Percentiles rank a stretch among this genome's conserved stretches.
These are phyloP conservation scores for Calephelis nemesis DNA, from an alignment of 1,140 invertebrate genomes.

Conservation along the genomic window DNA sequence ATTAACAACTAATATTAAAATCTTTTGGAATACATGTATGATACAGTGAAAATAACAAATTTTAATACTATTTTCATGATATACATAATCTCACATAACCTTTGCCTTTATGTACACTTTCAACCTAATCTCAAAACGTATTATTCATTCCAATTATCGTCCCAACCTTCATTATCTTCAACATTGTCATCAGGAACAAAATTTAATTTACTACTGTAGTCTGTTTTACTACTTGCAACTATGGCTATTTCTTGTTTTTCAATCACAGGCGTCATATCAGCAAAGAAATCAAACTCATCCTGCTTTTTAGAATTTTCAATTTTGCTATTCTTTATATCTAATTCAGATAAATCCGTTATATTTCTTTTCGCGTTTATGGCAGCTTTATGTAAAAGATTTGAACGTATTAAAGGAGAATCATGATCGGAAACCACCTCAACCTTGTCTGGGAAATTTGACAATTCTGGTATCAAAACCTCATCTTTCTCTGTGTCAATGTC, in stretches of 20 bases:
- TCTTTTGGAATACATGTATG: too few species aligned
- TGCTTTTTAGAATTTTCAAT: constrained; percentile 58
- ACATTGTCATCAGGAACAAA: constrained; percentile 62
- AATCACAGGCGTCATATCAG: constrained; percentile 91
- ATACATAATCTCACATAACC: not conserved
- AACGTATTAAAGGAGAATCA: constrained; percentile 34
- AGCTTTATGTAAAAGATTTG: constrained; percentile 59
- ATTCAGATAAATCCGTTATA: constrained; percentile 82
- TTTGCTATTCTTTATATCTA: constrained; percentile 87
- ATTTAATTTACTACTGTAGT: constrained; percentile 66
- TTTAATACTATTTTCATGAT: not conserved
- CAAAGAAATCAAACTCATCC: constrained; percentile 88
- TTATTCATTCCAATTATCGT: constrained; percentile 67
- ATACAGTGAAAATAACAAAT: not conserved
- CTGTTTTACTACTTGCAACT: constrained; percentile 30
- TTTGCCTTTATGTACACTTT: constrained; percentile 1
- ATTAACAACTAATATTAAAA: too few species aligned
- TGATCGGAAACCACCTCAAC: constrained; percentile 21
- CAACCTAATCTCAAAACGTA: not conserved
- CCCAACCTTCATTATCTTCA: constrained; percentile 69
- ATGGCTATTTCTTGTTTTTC: constrained; percentile 79
- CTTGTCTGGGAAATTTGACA: constrained; percentile 16
- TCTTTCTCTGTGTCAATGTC: constrained; percentile 15
- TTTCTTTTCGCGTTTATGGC: constrained; percentile 73
- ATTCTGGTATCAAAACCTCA: constrained; percentile 13